Evolutionary conservation across 1,140 invertebrate species (phyloP).

Genomic region (Hypsibius dujardini): DNA sequence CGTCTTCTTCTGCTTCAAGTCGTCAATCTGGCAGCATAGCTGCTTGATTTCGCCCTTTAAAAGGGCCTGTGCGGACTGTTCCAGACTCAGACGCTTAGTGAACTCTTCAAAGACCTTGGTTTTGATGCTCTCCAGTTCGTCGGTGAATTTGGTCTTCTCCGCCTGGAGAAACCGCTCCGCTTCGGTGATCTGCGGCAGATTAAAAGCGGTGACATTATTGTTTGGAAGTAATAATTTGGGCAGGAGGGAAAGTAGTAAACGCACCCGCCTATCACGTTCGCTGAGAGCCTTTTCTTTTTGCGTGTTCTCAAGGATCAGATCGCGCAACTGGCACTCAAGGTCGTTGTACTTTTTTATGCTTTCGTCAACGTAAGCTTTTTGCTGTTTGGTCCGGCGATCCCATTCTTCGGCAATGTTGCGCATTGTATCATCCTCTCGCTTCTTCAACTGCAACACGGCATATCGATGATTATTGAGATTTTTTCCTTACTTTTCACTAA

Average conservation of each 20-base stretch:
- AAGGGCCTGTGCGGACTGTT: neutral
- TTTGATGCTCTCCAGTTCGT: neutral
- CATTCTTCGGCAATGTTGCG: neutral
- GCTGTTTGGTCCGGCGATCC: slow-evolving; percentile 1
- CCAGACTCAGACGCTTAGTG: neutral
- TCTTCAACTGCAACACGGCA: neutral
- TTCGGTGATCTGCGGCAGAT: neutral
- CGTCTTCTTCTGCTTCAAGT: neutral
- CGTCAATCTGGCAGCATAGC: neutral
- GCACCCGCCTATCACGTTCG: slow-evolving; percentile 4
- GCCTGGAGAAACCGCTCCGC: neutral
- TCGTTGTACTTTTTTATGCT: neutral
- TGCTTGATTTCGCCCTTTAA: neutral
- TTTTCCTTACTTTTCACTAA: neutral
- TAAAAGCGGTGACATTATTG: neutral
- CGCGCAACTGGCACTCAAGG: neutral
- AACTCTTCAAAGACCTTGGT: neutral
- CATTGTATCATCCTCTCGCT: slow-evolving; percentile 7
- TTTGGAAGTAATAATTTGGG: neutral
- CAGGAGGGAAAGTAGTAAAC: neutral
- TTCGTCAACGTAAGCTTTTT: slow-evolving; percentile 7
- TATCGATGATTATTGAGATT: neutral
- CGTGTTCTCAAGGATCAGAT: neutral
- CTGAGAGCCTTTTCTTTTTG: neutral
- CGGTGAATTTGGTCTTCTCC: slow-evolving; percentile 6